These are phyloP conservation scores for Aphelinus certus DNA, from an alignment of 1,140 invertebrate genomes.

Conservation along the genomic window DNA sequence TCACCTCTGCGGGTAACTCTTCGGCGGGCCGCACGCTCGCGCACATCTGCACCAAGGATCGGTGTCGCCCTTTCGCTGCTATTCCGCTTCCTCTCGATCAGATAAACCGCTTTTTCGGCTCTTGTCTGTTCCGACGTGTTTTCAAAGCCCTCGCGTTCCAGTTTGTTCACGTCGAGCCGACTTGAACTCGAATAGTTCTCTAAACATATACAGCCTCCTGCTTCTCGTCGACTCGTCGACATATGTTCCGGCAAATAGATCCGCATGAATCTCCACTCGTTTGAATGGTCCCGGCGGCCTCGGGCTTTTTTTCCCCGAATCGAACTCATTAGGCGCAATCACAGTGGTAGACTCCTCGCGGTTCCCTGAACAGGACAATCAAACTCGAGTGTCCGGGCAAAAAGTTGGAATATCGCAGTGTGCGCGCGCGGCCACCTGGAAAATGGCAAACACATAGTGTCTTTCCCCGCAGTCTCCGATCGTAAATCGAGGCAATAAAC, in stretches of 20 bases:
- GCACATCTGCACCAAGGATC: not conserved
- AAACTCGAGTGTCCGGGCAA: not conserved
- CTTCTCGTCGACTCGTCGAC: not conserved
- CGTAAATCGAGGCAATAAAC: conserved; percentile 37
- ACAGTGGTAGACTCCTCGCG: not conserved
- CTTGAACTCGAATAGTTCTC: too few relatives aligned
- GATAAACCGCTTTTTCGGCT: not conserved
- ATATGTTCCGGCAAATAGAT: not conserved
- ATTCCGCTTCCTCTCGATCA: not conserved
- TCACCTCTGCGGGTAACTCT: conserved; percentile 21
- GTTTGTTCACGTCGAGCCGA: too few relatives aligned
- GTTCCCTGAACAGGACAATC: conserved; percentile 14
- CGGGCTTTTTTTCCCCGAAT: not conserved
- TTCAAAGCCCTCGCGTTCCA: too few relatives aligned
- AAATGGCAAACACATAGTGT: conserved; percentile 13
- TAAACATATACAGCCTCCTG: not conserved
- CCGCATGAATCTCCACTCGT: too few relatives aligned
- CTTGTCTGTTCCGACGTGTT: not conserved
- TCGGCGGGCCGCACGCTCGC: not conserved
- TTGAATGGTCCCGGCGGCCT: too few relatives aligned
- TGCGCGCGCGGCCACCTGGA: not conserved
- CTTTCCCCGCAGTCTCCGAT: not conserved
- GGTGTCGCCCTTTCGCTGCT: not conserved
- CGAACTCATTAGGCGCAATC: conserved; percentile 20
- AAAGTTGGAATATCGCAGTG: not conserved